Conservation (phyloP, 2,888 invertebrate genomes). For the Rhingia campestris region DNA sequence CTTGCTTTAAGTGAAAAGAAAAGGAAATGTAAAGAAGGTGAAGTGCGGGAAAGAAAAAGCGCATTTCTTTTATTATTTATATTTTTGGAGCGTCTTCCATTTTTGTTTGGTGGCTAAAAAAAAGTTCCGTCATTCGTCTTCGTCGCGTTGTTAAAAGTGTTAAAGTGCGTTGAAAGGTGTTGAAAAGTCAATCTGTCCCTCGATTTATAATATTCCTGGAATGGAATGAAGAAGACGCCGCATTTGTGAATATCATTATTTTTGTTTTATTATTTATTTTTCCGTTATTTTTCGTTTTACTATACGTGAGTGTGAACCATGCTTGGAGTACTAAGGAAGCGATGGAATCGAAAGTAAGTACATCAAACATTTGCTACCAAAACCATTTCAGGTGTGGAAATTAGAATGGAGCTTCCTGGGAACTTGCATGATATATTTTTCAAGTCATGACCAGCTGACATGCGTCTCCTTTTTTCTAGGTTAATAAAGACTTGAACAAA, state of each 20-base stretch:
- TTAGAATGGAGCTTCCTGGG: no score
- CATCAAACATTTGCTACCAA: background rate
- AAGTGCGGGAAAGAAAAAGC: constrained; percentile 52
- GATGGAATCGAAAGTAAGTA: constrained; percentile 66
- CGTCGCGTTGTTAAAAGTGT: constrained; percentile 27
- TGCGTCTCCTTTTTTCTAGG: no score
- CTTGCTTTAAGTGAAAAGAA: constrained; percentile 48
- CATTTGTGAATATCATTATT: constrained; percentile 39
- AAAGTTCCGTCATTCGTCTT: constrained; percentile 34
- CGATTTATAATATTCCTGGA: constrained; percentile 34
- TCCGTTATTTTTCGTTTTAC: constrained; percentile 27
- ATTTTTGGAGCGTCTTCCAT: constrained; percentile 5
- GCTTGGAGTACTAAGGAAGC: constrained; percentile 66
- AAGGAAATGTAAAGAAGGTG: constrained; percentile 4
- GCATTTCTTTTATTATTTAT: constrained; percentile 27
- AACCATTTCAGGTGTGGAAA: no score
- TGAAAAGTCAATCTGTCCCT: constrained; percentile 38
- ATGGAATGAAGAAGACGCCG: constrained; percentile 60
- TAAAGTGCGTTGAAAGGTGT: constrained; percentile 52
- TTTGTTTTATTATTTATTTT: constrained; percentile 31
- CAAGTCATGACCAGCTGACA: no score
- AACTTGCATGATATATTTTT: no score
- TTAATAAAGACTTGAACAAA: no score
- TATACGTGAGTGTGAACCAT: constrained; percentile 61
- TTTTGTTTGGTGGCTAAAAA: constrained; percentile 25